Evolutionary conservation across 2,888 invertebrate genomes (phyloP).

Genomic region (Dryobotodes eremita): DNA sequence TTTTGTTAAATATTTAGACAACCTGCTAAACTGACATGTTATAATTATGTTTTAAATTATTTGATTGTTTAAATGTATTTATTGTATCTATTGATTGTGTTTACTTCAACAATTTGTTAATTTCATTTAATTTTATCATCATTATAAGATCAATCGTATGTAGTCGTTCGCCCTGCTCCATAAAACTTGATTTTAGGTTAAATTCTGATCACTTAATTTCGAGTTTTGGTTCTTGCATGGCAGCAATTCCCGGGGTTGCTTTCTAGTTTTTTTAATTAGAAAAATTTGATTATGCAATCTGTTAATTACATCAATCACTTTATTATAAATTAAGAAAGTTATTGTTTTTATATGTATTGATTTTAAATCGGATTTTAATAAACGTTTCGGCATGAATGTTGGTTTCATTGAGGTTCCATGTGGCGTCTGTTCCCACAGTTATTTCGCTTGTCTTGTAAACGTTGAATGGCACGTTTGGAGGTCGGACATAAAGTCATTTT

Average conservation of each 20-base stretch:
- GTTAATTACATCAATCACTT: constrained; percentile 73
- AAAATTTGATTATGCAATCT: constrained; percentile 90
- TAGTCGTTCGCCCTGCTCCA: constrained; percentile 84
- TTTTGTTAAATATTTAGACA: constrained; percentile 78
- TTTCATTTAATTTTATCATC: constrained; percentile 69
- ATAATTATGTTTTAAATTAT: constrained; percentile 76
- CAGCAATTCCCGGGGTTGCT: constrained; percentile 89
- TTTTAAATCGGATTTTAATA: constrained; percentile 82
- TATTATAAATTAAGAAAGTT: constrained; percentile 64
- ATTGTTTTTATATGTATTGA: constrained; percentile 76
- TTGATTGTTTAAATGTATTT: constrained; percentile 74
- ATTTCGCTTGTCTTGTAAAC: constrained; percentile 74
- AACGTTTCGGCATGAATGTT: constrained; percentile 83
- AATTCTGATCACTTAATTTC: constrained; percentile 81
- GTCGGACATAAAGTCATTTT: constrained; percentile 87
- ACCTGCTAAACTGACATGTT: constrained; percentile 83
- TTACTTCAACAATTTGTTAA: constrained; percentile 87
- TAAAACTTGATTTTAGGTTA: constrained; percentile 88
- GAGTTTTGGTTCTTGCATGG: constrained; percentile 89
- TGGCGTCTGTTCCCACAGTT: constrained; percentile 78
- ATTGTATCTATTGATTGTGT: constrained; percentile 78
- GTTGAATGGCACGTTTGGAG: constrained; percentile 81
- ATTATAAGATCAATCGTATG: constrained; percentile 75
- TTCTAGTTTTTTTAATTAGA: constrained; percentile 87
- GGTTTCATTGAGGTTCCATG: constrained; percentile 72